These are phyloP conservation scores for Lasaia peninsularis DNA, from an alignment of 1,140 invertebrate species.

Conservation along the genomic window DNA sequence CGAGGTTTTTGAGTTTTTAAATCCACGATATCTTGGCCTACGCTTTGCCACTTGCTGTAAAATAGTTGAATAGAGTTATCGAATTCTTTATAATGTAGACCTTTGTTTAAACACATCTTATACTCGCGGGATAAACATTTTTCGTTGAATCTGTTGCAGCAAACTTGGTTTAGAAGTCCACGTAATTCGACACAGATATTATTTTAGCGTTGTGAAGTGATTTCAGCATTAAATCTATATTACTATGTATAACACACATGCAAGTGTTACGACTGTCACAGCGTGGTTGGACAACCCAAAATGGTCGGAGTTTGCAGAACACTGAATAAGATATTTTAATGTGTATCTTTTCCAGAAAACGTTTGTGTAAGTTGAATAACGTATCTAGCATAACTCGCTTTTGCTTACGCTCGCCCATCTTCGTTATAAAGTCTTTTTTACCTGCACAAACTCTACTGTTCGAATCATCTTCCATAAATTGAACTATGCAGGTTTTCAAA, in stretches of 20 bases:
- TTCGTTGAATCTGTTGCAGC: slow-evolving; percentile 4
- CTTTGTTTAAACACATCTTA: neutral
- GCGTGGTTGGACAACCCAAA: slow-evolving; percentile 6
- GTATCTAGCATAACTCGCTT: slow-evolving; percentile 15
- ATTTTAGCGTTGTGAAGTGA: slow-evolving; percentile 1
- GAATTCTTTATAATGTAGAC: neutral
- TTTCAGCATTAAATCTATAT: slow-evolving; percentile 5
- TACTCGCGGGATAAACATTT: neutral
- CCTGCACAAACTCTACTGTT: slow-evolving; percentile 7
- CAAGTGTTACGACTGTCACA: slow-evolving; percentile 3
- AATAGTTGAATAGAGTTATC: neutral
- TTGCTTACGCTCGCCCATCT: slow-evolving; percentile 13
- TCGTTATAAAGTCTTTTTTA: slow-evolving; percentile 16
- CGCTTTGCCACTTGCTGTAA: neutral
- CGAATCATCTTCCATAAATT: slow-evolving; percentile 12
- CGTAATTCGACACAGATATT: neutral
- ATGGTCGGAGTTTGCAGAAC: slow-evolving; percentile 10
- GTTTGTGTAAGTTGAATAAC: slow-evolving; percentile 9
- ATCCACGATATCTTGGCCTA: neutral
- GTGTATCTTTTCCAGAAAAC: slow-evolving; percentile 11
- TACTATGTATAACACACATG: neutral
- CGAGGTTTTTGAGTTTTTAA: slow-evolving; percentile 1
- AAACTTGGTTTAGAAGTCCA: neutral
- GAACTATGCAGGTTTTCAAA: slow-evolving; percentile 12
- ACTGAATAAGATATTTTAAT: slow-evolving; percentile 5